A percentile compares a stretch with the other conserved stretches of the same genome.
Evolutionary conservation across 2,888 invertebrate genomes (phyloP).

Genomic region (Euplagia quadripunctaria): DNA sequence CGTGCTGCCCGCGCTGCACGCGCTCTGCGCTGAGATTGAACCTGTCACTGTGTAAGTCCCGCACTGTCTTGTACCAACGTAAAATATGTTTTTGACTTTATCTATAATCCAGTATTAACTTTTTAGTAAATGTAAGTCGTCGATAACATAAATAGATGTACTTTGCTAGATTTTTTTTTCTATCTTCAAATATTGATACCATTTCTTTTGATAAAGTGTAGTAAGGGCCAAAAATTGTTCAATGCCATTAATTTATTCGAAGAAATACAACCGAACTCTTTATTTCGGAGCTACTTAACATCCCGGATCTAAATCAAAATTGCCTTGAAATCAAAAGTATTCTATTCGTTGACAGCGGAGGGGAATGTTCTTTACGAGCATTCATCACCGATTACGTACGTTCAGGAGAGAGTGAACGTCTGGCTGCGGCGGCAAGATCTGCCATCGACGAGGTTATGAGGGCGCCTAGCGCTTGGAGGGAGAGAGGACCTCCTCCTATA

Average conservation of each 20-base stretch:
- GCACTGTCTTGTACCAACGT: neutral
- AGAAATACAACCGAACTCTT: no score
- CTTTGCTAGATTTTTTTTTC: no score
- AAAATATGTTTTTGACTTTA: no score
- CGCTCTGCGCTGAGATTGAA: constrained; percentile 95
- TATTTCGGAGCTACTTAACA: no score
- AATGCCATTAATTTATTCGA: no score
- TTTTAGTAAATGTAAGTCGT: no score
- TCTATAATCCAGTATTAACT: no score
- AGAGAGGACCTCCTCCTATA: constrained; percentile 88
- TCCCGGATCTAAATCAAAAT: neutral
- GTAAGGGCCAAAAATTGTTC: no score
- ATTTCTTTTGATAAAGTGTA: no score
- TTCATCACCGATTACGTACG: constrained; percentile 96
- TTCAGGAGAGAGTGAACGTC: constrained; percentile 93
- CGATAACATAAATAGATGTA: no score
- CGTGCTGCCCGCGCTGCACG: constrained; percentile 93
- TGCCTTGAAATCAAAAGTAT: neutral
- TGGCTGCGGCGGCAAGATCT: constrained; percentile 63
- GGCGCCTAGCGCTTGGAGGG: constrained; percentile 92
- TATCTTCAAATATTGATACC: no score
- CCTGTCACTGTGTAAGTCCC: constrained; percentile 84
- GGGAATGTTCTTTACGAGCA: constrained; percentile 92
- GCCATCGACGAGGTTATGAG: constrained; percentile 89
- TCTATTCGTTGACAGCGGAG: constrained; percentile 51